Percentiles rank a stretch among this genome's conserved stretches.
These are phyloP conservation scores for Trissolcus japonicus DNA, from an alignment of 2,888 invertebrate genomes.

Conservation along the genomic window DNA sequence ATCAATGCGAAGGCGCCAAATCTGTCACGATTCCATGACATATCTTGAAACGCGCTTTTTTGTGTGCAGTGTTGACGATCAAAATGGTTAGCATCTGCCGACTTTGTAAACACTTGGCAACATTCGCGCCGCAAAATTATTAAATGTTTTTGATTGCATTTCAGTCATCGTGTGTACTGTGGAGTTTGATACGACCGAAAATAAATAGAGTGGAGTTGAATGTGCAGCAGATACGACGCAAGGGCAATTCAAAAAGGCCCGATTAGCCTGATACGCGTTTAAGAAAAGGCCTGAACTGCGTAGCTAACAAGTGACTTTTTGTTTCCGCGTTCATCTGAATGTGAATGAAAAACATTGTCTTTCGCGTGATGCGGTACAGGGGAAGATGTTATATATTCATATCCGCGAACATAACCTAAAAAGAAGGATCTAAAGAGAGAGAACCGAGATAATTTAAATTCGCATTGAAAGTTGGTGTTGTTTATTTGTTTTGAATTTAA, in stretches of 20 bases:
- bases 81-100: conserved; percentile 20
- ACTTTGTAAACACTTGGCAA: conserved; percentile 23
- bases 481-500: conserved; percentile 5
- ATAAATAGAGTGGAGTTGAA: conserved; percentile 6
- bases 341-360: neutral
- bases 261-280: neutral
- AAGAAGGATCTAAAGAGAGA: neutral
- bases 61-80: conserved; percentile 15
- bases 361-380: conserved; percentile 18
- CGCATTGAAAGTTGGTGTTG: neutral
- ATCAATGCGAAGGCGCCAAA: conserved; percentile 3
- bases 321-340: neutral
- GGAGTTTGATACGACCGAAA: neutral
- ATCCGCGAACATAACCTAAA: conserved; percentile 36
- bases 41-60: conserved; percentile 28
- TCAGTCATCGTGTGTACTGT: too few relatives aligned
- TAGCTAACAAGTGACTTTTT: neutral
- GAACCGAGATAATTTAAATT: neutral
- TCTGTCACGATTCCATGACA: conserved; percentile 19
- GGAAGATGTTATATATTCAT: conserved; percentile 15
- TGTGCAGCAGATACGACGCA: conserved; percentile 6
- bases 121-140: neutral
- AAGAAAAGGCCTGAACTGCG: neutral
- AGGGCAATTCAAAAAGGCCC: conserved; percentile 3
- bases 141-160: too few relatives aligned